Base-by-base conservation (phyloP, 1,140 invertebrate genomes). In the Sipha flava region DNA sequence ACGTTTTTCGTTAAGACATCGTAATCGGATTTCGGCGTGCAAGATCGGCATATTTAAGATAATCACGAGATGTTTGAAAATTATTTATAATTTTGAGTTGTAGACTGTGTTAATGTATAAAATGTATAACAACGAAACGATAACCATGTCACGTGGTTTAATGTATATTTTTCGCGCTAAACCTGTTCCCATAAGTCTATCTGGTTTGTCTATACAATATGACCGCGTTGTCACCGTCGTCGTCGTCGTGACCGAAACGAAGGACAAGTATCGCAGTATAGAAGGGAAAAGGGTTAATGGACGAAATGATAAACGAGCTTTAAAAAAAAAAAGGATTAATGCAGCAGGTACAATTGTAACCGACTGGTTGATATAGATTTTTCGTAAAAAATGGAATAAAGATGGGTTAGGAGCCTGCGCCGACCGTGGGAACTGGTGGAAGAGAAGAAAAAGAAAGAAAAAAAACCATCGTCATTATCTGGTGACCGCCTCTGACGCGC, bases 291-390 rank as follows among this genome's bases (percentile, higher is more conserved):
- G 73, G 73, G 73, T 77, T 77, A 77, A 77, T 77, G 73, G 73
- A 77, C 73, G 21, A 77, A 77, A 77, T 77, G 73, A 77, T 77
- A 77, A 77, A 77, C 73, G 73, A 77, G 73, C 73, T 77, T 77
- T 57, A 37, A 34, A 73, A 73, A 52, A 21, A 52, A 59, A 43
- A 47, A 45, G 66, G 52, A 77, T 77, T 77, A 77, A 77, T 59
- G 73, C 47, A 23, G 73, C n/a, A n/a, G n/a, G n/a, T 37, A 40
- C 7, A 52, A 59, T 57, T 59, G 73, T 77, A 59, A 37, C n/a
- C n/a, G 49, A 77, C 52, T 52, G 73, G 52, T 77, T 77, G 73
- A 77, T 77, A 77, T 77, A 77, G 73, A 77, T 77, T 77, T 77
- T 77, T n/a, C 47, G 47, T 77, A 59, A 77, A 77, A 77, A 77